Evolutionary conservation across 2,113 vertebrate species (phyloP), one percentile per base, ranked within the genome.

Genomic region (Ceuthmochares aereus): DNA sequence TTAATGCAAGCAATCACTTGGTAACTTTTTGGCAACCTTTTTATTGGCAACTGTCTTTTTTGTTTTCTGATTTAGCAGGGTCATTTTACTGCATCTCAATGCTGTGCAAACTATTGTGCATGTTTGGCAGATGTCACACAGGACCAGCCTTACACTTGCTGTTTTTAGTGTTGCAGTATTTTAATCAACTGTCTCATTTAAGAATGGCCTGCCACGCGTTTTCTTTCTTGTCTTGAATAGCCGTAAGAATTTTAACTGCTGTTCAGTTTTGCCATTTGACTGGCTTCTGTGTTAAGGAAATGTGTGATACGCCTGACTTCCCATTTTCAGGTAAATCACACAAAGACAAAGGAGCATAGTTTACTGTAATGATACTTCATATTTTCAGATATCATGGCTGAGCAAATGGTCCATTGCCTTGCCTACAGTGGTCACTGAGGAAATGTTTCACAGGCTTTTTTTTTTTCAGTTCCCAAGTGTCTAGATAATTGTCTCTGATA

Each of bases 381-480:
- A 5, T 72, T 85, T 97, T 89, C 63, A 73, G 90, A 30, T 94
- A 76, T 49, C 36, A 11, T 75, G 87, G 32, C 70, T 91, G 54
- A 94, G 62, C 74, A 90, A 91, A 93, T 49, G 88, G 54, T 83
- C 86, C 55, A 88, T 86, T 94, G 90, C 72, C 67, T 94, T 92
- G 42, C 83, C 93, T 93, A 54, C 51, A 55, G 55, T 86, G 90
- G 94, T 79, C 92, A 93, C 85, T 77, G 88, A 90, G 66, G 81
- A 77, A 86, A 85, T 77, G 83, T 88, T 72, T 95, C 75, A 58
- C 29, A 86, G 54, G 17, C 40, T 40, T 40, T 40, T 69, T 78
- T 80, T 60, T 87, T 26, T 55, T 40, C 40, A 54, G 63, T 63
- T 94, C 59, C 17, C 79, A 77, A 58, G 16, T 86, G 32, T 80